phyloP scores from a whole-genome alignment of 1,140 invertebrate species.

The Pseudomyrmex cubaensis region DNA sequence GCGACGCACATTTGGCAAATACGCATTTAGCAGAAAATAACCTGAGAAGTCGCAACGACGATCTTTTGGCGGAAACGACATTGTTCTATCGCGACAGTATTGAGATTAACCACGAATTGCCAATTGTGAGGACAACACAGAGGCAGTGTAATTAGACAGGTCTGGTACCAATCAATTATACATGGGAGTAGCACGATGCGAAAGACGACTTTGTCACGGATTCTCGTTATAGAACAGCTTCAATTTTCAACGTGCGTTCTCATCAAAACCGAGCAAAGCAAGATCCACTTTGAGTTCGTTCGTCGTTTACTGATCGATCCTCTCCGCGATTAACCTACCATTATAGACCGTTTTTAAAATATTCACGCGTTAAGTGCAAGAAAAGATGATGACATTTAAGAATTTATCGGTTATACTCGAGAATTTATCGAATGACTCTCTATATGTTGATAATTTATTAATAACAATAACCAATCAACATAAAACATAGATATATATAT shows the following conservation, averaged over 20 bases:
- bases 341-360: conserved; percentile 33
- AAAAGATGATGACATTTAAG: conserved; percentile 52
- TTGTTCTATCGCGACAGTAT: conserved; percentile 21
- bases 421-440: not conserved
- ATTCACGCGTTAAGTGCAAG: conserved; percentile 47
- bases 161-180: conserved; percentile 53
- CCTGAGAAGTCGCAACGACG: not conserved
- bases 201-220: conserved; percentile 44
- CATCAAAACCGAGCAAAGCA: not conserved
- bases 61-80: not conserved
- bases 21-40: conserved; percentile 43
- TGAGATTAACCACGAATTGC: conserved; percentile 38
- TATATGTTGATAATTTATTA: not conserved
- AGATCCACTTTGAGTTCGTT: conserved; percentile 8
- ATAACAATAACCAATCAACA: too few relatives aligned
- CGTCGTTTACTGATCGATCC: conserved; percentile 41
- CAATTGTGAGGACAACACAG: conserved; percentile 22
- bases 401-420: conserved; percentile 8
- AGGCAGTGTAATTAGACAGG: conserved; percentile 38
- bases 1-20: conserved; percentile 30
- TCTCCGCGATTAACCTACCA: conserved; percentile 32
- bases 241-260: conserved; percentile 20
- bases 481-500: too few relatives aligned
- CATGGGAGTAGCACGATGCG: conserved; percentile 10
- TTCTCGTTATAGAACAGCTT: conserved; percentile 22